Conservation (phyloP, 2,113 vertebrate genomes). For the Pollimyrus isidori region DNA sequence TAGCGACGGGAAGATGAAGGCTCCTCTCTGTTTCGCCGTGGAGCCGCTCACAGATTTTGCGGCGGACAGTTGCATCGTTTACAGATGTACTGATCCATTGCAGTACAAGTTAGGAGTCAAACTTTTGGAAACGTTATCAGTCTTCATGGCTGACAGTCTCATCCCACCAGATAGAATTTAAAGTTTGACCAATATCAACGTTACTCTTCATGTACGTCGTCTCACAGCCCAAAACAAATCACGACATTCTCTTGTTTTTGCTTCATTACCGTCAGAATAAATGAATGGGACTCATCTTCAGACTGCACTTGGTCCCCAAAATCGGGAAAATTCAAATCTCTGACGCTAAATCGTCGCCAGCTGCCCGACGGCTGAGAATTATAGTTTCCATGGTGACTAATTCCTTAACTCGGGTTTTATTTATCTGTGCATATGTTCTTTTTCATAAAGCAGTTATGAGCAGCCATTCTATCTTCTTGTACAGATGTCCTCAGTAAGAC, state of each 20-base stretch:
- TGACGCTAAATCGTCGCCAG: background rate
- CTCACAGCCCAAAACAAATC: background rate
- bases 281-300: background rate
- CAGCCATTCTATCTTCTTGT: background rate
- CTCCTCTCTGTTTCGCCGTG: background rate
- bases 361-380: background rate
- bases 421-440: background rate
- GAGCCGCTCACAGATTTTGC: background rate
- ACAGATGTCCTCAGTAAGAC: background rate
- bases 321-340: background rate
- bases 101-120: background rate
- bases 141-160: background rate
- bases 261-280: background rate
- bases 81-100: background rate
- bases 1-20: background rate
- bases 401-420: background rate
- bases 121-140: background rate
- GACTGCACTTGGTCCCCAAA: background rate
- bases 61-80: background rate
- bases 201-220: background rate
- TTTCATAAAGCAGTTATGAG: background rate
- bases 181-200: background rate
- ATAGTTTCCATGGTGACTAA: slow-evolving; percentile 1
- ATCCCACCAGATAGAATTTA: background rate
- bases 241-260: background rate